Evolutionary conservation across 1,140 invertebrate species (phyloP).

Genomic region (Philopotamus ludificatus): DNA sequence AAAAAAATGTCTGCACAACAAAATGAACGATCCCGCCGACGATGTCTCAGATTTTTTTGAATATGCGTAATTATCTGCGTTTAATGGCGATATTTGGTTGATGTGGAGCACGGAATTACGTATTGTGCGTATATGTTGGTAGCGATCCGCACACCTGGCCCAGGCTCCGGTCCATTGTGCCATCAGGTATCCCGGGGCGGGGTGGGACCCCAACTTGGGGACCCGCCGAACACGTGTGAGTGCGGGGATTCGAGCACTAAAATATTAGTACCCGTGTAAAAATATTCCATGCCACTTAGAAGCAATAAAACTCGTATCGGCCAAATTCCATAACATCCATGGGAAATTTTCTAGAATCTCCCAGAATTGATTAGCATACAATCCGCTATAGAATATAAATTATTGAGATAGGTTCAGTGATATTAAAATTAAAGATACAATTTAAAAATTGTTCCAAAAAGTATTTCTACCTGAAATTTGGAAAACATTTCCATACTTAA

Average conservation of each 20-base stretch:
- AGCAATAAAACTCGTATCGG: background rate
- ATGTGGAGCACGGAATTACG: conserved; percentile 7
- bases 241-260: conserved; percentile 13
- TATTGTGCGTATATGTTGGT: conserved; percentile 22
- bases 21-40: no score
- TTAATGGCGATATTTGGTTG: no score
- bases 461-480: no score
- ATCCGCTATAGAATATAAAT: no score
- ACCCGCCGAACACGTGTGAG: conserved; percentile 22
- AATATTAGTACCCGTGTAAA: conserved; percentile 18
- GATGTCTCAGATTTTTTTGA: no score
- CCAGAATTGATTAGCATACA: no score
- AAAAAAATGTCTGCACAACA: background rate
- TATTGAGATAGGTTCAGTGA: no score
- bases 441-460: no score
- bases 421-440: no score
- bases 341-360: no score
- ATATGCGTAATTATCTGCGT: background rate
- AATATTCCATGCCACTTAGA: conserved; percentile 7
- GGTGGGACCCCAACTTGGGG: conserved; percentile 6
- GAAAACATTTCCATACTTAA: no score
- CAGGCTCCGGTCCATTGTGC: conserved; percentile 19
- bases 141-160: conserved; percentile 24
- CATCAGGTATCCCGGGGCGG: conserved; percentile 9
- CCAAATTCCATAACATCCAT: no score